A percentile compares a stretch with the other conserved stretches of the same genome.
phyloP scores from a whole-genome alignment of 1,140 invertebrate genomes.

The Sycobia sp. region DNA sequence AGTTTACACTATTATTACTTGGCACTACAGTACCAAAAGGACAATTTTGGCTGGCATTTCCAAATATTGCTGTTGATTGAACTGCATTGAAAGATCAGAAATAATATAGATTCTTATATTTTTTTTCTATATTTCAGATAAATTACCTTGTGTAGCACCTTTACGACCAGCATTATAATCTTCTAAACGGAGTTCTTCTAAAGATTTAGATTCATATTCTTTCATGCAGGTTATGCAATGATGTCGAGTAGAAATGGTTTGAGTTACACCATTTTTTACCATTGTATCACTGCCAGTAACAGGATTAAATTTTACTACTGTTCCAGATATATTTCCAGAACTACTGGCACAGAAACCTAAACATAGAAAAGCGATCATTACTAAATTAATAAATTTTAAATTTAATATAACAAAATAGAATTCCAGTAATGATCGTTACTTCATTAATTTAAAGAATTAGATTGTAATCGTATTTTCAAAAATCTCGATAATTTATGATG shows the following conservation, averaged over 20 bases:
- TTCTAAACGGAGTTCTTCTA: conserved; percentile 92
- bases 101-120: not conserved
- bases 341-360: conserved; percentile 65
- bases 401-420: no score
- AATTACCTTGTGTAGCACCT: conserved; percentile 63
- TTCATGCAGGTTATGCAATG: conserved; percentile 98
- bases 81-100: conserved; percentile 37
- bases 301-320: conserved; percentile 84
- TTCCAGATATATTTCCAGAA: conserved; percentile 66
- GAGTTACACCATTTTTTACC: conserved; percentile 81
- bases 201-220: conserved; percentile 92
- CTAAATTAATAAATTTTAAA: conserved; percentile 18
- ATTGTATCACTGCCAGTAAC: conserved; percentile 88
- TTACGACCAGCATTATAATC: conserved; percentile 92
- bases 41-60: conserved; percentile 54
- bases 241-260: conserved; percentile 87
- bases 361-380: conserved; percentile 15
- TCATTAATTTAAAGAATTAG: no score
- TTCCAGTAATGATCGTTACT: no score
- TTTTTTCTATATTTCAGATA: conserved; percentile 25
- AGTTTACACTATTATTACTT: conserved; percentile 50
- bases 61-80: conserved; percentile 65
- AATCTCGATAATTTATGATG: no score
- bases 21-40: conserved; percentile 60
- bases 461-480: no score